These are phyloP conservation scores for Tiaroga cobitis DNA, from an alignment of 2,797 vertebrate species.

Conservation along the genomic window DNA sequence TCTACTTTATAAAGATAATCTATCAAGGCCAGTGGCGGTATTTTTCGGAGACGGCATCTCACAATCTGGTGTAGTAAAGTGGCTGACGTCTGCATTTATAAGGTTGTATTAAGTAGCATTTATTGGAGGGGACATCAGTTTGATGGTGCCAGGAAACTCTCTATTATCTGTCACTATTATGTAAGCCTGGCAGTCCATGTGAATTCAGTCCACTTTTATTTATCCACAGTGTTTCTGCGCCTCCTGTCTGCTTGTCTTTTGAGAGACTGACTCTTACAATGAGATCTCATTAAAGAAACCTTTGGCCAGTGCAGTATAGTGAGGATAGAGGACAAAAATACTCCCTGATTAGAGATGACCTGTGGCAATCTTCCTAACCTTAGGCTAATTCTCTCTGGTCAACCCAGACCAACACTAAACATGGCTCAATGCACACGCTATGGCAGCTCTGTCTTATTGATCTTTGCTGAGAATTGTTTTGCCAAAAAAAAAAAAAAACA, in stretches of 20 bases:
- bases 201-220: conserved; percentile 11
- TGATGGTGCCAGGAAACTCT: background rate
- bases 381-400: conserved; percentile 56
- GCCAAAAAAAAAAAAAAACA: background rate
- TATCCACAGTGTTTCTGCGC: conserved; percentile 5
- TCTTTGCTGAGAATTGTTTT: background rate
- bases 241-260: conserved; percentile 15
- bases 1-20: background rate
- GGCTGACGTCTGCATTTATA: background rate
- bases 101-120: background rate
- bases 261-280: conserved; percentile 12
- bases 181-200: conserved; percentile 62
- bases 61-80: background rate
- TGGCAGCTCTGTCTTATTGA: background rate
- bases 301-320: conserved; percentile 28
- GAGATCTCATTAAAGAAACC: conserved; percentile 42
- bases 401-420: conserved; percentile 32
- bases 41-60: background rate
- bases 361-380: conserved; percentile 39
- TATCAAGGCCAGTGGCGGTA: background rate
- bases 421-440: background rate
- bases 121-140: background rate
- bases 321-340: conserved; percentile 56
- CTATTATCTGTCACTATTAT: conserved; percentile 56
- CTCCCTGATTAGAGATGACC: conserved; percentile 57